phyloP scores from a whole-genome alignment of 2,113 vertebrate genomes.

The Ctenodactylus gundi region DNA sequence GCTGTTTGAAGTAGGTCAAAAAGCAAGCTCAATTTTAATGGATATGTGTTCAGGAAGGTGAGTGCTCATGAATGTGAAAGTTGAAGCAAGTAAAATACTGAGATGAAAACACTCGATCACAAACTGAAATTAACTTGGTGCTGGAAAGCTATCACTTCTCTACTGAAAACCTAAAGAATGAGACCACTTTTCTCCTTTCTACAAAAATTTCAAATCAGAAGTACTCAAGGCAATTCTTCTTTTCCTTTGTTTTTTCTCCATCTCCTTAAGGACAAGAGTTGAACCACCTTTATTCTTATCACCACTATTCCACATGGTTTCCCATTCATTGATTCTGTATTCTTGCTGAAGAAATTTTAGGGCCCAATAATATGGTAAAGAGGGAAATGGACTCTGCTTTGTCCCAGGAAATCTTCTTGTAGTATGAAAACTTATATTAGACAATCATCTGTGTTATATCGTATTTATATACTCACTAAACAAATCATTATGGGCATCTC shows the following conservation, averaged over 20 bases:
- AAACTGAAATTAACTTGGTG: slow-evolving; percentile 5
- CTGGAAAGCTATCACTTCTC: neutral
- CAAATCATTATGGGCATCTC: neutral
- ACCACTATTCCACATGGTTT: neutral
- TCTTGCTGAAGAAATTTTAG: neutral
- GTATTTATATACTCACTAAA: neutral
- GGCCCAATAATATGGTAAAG: neutral
- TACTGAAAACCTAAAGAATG: neutral
- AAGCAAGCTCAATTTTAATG: slow-evolving; percentile 1
- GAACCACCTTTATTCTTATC: neutral
- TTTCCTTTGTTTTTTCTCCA: too few species aligned
- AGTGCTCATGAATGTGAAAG: neutral
- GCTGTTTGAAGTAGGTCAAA: neutral
- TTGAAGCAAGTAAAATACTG: neutral
- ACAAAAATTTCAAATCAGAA: neutral
- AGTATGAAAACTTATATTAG: neutral
- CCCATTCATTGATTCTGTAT: neutral
- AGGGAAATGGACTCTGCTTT: neutral
- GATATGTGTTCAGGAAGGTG: neutral
- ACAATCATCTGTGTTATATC: neutral
- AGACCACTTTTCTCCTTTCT: neutral
- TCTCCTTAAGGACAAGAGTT: neutral
- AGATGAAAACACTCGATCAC: neutral
- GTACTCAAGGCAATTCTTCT: neutral
- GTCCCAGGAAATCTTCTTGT: neutral